phyloP scores from a whole-genome alignment of 2,113 vertebrate genomes.

The Zosterops borbonicus region DNA sequence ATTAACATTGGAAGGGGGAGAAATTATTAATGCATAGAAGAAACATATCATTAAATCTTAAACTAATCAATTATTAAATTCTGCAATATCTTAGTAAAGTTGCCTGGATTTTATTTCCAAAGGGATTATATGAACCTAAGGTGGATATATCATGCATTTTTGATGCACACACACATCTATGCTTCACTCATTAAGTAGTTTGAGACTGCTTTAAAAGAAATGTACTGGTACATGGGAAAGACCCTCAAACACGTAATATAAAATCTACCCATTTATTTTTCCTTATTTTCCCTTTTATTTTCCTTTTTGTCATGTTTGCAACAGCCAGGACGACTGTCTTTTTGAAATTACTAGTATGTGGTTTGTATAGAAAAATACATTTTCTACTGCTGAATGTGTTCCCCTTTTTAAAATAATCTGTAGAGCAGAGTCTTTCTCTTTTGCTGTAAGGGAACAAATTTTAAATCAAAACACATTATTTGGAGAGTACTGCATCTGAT shows the following conservation, averaged over 20 bases:
- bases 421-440: neutral
- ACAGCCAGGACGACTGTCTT: neutral
- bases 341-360: neutral
- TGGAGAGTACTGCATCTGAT: neutral
- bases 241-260: neutral
- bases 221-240: neutral
- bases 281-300: neutral
- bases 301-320: neutral
- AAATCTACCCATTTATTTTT: neutral
- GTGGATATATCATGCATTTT: neutral
- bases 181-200: neutral
- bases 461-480: neutral
- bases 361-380: neutral
- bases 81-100: constrained; percentile 25
- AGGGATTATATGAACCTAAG: neutral
- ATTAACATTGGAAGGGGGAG: constrained; percentile 23
- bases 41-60: constrained; percentile 60
- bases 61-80: constrained; percentile 54
- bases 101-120: constrained; percentile 31
- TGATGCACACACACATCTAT: neutral
- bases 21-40: constrained; percentile 43
- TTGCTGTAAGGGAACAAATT: neutral
- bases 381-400: neutral
- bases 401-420: neutral
- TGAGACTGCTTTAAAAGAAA: neutral